Conservation (phyloP, 1,140 invertebrate species). For the Hesperophylax magnus region DNA sequence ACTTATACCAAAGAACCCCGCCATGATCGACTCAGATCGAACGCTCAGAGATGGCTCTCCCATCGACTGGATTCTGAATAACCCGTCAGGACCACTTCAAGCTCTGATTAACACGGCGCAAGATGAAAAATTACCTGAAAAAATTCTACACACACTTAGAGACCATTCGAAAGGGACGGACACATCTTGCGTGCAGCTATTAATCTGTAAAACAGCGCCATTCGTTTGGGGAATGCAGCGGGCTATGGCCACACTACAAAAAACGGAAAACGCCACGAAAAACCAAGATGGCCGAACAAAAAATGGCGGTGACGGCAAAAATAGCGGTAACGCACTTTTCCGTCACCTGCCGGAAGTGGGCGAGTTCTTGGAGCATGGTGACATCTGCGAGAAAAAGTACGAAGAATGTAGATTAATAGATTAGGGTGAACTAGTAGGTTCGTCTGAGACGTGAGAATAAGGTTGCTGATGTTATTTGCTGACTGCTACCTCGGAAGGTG, state of each 20-base stretch:
- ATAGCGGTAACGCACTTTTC: constrained; percentile 67
- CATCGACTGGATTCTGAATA: constrained; percentile 69
- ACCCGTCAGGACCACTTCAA: constrained; percentile 68
- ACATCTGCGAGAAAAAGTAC: constrained; percentile 77
- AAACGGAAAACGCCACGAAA: constrained; percentile 56
- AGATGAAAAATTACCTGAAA: constrained; percentile 74
- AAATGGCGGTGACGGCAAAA: constrained; percentile 50
- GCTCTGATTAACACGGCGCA: constrained; percentile 71
- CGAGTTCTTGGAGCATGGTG: constrained; percentile 75
- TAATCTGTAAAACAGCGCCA: constrained; percentile 84
- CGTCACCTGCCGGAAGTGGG: constrained; percentile 75
- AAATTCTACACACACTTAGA: constrained; percentile 74
- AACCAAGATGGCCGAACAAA: constrained; percentile 7
- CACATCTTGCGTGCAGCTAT: constrained; percentile 78
- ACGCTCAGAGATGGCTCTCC: constrained; percentile 62
- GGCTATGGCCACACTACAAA: constrained; percentile 68
- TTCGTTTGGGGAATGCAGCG: constrained; percentile 82
- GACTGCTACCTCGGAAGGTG: neutral
- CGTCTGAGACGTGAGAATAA: constrained; percentile 25
- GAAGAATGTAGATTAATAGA: constrained; percentile 64
- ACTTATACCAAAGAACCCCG: constrained; percentile 57
- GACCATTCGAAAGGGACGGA: constrained; percentile 70
- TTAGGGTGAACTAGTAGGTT: constrained; percentile 35
- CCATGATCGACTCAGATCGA: constrained; percentile 58
- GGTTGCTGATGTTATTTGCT: neutral